Conservation (phyloP, 1,140 invertebrate genomes). For the Tetramorium simillimum region DNA sequence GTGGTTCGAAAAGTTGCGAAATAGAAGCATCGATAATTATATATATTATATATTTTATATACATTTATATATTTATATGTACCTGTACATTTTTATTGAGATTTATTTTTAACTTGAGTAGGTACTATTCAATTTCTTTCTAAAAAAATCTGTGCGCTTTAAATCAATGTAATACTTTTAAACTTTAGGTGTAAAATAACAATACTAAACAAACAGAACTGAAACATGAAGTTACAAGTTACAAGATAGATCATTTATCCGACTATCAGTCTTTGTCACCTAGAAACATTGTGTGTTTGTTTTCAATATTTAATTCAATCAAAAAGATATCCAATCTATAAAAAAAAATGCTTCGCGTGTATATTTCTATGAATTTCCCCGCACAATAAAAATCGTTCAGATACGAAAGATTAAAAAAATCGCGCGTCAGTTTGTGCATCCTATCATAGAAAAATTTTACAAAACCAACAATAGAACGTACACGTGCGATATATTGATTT, state of each 20-base stretch:
- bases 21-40: not conserved
- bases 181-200: not conserved
- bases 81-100: not conserved
- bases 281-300: not conserved
- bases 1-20: not conserved
- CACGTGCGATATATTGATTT: not conserved
- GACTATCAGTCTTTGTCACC: not conserved
- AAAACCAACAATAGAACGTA: not conserved
- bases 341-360: not conserved
- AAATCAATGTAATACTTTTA: conserved; percentile 20
- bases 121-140: not conserved
- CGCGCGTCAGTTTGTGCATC: not conserved
- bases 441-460: not conserved
- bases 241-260: not conserved
- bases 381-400: not conserved
- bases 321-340: not conserved
- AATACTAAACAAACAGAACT: not conserved
- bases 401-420: conserved; percentile 8
- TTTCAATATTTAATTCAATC: conserved; percentile 43
- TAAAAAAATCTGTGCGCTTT: not conserved
- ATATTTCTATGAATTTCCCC: not conserved
- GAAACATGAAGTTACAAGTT: conserved; percentile 11
- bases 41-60: not conserved
- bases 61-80: not conserved
- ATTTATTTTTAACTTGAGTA: not conserved